Conservation (phyloP, 2,888 invertebrate species). For the Zeuzera pyrina region DNA sequence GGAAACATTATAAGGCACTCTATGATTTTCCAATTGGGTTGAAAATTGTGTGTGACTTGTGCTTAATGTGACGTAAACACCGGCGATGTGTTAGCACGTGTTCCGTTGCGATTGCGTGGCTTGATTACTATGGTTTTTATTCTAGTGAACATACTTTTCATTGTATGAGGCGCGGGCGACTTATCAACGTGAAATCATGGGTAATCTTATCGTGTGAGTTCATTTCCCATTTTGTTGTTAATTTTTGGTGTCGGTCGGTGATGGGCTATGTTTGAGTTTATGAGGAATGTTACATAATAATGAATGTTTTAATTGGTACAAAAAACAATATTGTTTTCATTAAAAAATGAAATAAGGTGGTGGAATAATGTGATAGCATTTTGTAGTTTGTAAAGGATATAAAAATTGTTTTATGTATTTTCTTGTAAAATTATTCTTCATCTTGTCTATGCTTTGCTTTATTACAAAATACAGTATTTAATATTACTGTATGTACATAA, state of each 20-base stretch:
- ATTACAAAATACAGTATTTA: too few species aligned
- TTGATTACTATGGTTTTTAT: conserved; percentile 50
- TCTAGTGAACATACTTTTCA: conserved; percentile 46
- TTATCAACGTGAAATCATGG: conserved; percentile 31
- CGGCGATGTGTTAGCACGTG: conserved; percentile 23
- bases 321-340: too few species aligned
- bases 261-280: too few species aligned
- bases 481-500: too few species aligned
- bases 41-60: conserved; percentile 9
- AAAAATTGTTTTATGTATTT: too few species aligned
- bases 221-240: conserved; percentile 61
- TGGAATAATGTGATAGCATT: too few species aligned
- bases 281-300: too few species aligned
- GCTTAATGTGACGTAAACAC: conserved; percentile 11
- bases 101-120: conserved; percentile 29
- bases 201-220: conserved; percentile 57
- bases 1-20: conserved; percentile 6
- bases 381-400: too few species aligned
- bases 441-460: too few species aligned
- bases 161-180: conserved; percentile 35
- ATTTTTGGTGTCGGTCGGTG: conserved; percentile 51
- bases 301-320: too few species aligned
- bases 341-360: too few species aligned
- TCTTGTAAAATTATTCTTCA: too few species aligned
- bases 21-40: conserved; percentile 9